Evolutionary conservation across 1,140 invertebrate genomes (phyloP).

Genomic region (Eueides isabella): DNA sequence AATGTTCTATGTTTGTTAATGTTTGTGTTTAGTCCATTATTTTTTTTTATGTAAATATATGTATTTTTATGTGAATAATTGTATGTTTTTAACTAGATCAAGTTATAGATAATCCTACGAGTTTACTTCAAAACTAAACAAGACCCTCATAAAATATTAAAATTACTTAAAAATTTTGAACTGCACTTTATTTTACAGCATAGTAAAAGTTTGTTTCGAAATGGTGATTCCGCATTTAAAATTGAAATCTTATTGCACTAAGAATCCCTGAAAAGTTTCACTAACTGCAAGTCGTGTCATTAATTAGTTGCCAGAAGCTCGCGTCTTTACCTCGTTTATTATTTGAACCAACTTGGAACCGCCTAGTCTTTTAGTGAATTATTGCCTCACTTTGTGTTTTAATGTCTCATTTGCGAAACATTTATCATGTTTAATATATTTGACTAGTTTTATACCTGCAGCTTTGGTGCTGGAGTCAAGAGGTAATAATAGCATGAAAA

Average conservation of each 20-base stretch:
- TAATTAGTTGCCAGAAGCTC: constrained; percentile 25
- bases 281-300: constrained; percentile 24
- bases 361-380: background rate
- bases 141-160: background rate
- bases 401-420: background rate
- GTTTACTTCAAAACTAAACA: background rate
- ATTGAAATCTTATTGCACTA: constrained; percentile 28
- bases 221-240: constrained; percentile 19
- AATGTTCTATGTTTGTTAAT: no score
- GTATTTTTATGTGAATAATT: no score
- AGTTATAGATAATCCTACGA: constrained; percentile 1
- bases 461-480: background rate
- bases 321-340: constrained; percentile 1
- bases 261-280: constrained; percentile 29
- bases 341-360: constrained; percentile 16
- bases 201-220: background rate
- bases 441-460: background rate
- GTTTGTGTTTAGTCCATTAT: no score
- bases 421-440: background rate
- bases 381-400: constrained; percentile 4
- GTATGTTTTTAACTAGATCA: no score
- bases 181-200: constrained; percentile 1
- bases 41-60: no score
- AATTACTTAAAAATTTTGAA: background rate
- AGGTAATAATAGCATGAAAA: no score